Conservation (phyloP, 2,888 invertebrate genomes). For the Halictus ligatus region DNA sequence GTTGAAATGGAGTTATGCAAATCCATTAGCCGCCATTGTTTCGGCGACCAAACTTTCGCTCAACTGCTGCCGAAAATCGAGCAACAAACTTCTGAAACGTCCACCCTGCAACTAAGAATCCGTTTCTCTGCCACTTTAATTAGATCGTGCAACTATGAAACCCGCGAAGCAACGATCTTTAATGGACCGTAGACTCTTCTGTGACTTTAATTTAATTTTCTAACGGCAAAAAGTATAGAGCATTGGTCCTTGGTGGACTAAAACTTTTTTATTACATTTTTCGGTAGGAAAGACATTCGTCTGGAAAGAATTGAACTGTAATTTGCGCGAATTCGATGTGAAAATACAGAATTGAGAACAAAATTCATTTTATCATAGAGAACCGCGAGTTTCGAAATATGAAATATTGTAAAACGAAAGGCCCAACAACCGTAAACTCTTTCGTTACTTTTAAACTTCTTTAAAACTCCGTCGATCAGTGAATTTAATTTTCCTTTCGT, state of each 20-base stretch:
- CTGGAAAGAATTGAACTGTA: too few relatives aligned
- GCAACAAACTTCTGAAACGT: neutral
- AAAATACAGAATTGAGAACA: too few relatives aligned
- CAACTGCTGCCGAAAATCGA: neutral
- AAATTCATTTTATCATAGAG: too few relatives aligned
- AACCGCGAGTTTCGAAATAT: too few relatives aligned
- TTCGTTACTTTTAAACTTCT: neutral
- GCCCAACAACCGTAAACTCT: neutral
- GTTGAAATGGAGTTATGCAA: slow-evolving; percentile 57
- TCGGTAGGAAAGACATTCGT: too few relatives aligned
- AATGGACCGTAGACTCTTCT: too few relatives aligned
- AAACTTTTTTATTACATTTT: too few relatives aligned
- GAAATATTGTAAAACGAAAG: neutral
- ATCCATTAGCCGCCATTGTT: slow-evolving; percentile 56
- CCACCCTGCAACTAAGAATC: neutral
- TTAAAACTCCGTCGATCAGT: neutral
- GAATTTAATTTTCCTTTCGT: neutral
- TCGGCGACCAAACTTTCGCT: neutral
- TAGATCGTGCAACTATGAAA: too few relatives aligned
- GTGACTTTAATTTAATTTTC: neutral
- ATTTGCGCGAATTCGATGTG: too few relatives aligned
- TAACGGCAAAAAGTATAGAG: neutral
- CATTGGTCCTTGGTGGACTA: too few relatives aligned
- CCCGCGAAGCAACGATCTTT: too few relatives aligned
- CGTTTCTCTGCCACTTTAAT: neutral